Base-by-base conservation (phyloP, 2,797 vertebrate genomes). In the Synaphobranchus kaupii region DNA sequence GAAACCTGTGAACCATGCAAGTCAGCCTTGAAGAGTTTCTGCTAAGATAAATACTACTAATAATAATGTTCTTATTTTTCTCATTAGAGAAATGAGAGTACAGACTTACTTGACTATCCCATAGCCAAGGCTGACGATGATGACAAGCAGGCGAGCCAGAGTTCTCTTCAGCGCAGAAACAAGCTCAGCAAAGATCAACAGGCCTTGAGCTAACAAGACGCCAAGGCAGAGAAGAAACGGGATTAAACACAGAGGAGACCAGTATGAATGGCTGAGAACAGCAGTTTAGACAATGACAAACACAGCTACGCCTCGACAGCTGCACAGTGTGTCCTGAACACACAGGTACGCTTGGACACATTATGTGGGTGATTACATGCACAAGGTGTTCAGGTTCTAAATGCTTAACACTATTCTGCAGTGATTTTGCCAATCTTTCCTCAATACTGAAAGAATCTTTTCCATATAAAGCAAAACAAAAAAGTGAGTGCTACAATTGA, bases 101-200 rank as follows among this genome's bases (percentile, higher is more conserved):
- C 2, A 28, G 66, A 95, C 97, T 89, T 94, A 98, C 97, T 97
- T 98, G n/a, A 98, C 95, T n/a, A 98, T 98, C 73, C 97, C 97
- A 2, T 98, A 98, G 12, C 97, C 97, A 28, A 98, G 94, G 92
- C 97, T 98, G 91, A 98, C 97, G 0, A 98, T 97, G 92, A 97
- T 97, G 91, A 98, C 97, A 0, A 98, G 96, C 78, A 98, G 93
- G 63, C 97, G 95, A 47, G 97, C 97, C 91, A 98, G 90, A 22
- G 97, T 97, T 89, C 97, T 97, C 91, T 98, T 98, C 80, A 97
- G 89, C 0, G 97, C 96, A 39, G 97, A 98, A 89, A 97, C 91
- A 88, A 98, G 89, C 90, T 98, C 97, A 0, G 97, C 97, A 89
- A 98, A 97, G 89, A 97, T 94, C 94, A 98, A 89, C 90, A 97